Conservation (phyloP, 2,888 invertebrate species). For the Bedellia somnulentella region DNA sequence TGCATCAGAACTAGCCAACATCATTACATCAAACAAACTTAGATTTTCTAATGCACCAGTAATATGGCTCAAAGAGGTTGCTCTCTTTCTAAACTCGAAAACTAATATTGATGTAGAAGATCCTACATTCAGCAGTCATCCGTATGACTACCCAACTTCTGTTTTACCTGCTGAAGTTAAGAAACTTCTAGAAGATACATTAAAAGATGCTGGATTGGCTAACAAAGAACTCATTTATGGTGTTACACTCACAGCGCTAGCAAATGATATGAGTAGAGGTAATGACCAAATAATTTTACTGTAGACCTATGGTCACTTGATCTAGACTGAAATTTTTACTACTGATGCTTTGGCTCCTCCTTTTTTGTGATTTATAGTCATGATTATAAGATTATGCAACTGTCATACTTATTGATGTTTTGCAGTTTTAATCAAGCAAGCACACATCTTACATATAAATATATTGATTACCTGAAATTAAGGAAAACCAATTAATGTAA, state of each 20-base stretch:
- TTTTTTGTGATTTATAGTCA: background rate
- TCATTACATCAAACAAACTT: slow-evolving; percentile 58
- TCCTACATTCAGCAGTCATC: slow-evolving; percentile 59
- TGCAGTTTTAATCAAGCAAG: too few species aligned
- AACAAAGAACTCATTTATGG: slow-evolving; percentile 72
- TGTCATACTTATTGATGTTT: background rate
- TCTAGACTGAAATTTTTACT: too few species aligned
- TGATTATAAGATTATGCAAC: background rate
- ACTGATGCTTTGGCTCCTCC: background rate
- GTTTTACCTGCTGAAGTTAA: slow-evolving; percentile 47
- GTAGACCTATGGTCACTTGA: too few species aligned
- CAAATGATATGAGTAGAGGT: slow-evolving; percentile 73
- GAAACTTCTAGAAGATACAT: slow-evolving; percentile 37
- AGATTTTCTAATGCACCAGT: slow-evolving; percentile 71
- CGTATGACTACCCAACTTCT: slow-evolving; percentile 59
- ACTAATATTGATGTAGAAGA: slow-evolving; percentile 66
- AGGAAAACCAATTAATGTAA: too few species aligned
- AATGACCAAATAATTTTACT: slow-evolving; percentile 11
- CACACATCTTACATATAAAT: too few species aligned
- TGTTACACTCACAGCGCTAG: slow-evolving; percentile 68
- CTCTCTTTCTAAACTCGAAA: slow-evolving; percentile 65
- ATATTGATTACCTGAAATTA: too few species aligned
- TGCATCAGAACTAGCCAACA: slow-evolving; percentile 50
- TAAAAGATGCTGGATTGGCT: slow-evolving; percentile 64
- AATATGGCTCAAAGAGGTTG: slow-evolving; percentile 70